Conservation (phyloP, 2,888 invertebrate genomes). For the Amphiduros pacificus region DNA sequence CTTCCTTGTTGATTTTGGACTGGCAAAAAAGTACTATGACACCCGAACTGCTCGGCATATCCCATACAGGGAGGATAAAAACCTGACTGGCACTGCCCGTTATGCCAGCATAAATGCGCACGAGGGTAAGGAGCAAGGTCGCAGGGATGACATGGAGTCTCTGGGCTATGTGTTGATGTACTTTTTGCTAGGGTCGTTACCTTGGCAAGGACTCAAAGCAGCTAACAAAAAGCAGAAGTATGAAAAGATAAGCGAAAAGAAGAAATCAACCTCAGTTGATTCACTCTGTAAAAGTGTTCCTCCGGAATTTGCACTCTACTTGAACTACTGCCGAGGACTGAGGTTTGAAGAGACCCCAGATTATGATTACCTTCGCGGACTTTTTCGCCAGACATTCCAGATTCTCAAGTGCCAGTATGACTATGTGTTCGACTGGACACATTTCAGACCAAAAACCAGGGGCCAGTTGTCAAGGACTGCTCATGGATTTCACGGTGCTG, state of each 20-base stretch:
- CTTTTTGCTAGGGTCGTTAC: conserved; percentile 85
- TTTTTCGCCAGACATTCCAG: conserved; percentile 96
- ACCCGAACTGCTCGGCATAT: conserved; percentile 88
- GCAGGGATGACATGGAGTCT: conserved; percentile 97
- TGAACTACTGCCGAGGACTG: conserved; percentile 96
- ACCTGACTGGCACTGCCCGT: conserved; percentile 60
- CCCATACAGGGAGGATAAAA: conserved; percentile 71
- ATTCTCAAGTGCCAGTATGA: conserved; percentile 97
- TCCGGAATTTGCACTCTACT: conserved; percentile 98
- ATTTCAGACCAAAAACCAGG: conserved; percentile 32
- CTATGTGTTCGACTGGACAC: conserved; percentile 98
- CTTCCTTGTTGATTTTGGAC: conserved; percentile 96
- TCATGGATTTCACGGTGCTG: too few species aligned
- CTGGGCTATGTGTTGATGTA: conserved; percentile 98
- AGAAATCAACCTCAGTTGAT: conserved; percentile 98
- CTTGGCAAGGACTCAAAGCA: conserved; percentile 95
- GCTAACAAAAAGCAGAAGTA: conserved; percentile 98
- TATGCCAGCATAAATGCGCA: conserved; percentile 99
- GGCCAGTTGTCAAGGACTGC: too few species aligned
- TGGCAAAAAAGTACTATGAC: conserved; percentile 97
- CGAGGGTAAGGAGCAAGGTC: conserved; percentile 94
- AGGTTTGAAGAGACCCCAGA: conserved; percentile 97
- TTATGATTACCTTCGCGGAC: conserved; percentile 97
- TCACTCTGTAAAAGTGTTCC: conserved; percentile 97
- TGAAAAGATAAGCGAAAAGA: conserved; percentile 97